A percentile compares a stretch with the other conserved stretches of the same genome.
Evolutionary conservation across 1,140 invertebrate species (phyloP).

Genomic region (Drosophila bifasciata): DNA sequence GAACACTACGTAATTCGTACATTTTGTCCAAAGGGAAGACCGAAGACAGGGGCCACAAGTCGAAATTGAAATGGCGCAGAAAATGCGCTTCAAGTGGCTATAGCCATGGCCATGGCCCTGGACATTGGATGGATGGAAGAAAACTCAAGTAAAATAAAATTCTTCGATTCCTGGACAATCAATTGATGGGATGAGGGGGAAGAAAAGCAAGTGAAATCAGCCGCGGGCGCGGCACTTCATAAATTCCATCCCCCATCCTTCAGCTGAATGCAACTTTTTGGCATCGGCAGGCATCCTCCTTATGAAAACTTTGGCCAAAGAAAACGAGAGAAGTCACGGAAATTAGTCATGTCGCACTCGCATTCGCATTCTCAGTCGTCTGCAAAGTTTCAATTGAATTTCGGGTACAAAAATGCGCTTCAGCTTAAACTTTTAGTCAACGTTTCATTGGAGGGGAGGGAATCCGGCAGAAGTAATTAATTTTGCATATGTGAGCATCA

Average conservation of each 20-base stretch:
- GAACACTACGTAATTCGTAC: not conserved
- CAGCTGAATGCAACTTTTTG: constrained; percentile 55
- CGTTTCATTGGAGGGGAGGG: not conserved
- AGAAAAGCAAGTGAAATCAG: constrained; percentile 51
- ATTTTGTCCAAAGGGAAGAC: not conserved
- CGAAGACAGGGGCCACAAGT: constrained; percentile 21
- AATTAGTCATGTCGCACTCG: constrained; percentile 58
- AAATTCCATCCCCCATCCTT: constrained; percentile 43
- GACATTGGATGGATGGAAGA: constrained; percentile 4
- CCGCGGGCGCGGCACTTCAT: constrained; percentile 58
- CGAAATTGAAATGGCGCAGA: constrained; percentile 76
- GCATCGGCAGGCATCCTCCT: constrained; percentile 39
- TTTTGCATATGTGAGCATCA: constrained; percentile 49
- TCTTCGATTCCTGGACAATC: constrained; percentile 48
- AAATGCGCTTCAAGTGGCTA: constrained; percentile 73
- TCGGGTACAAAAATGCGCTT: constrained; percentile 28
- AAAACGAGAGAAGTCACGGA: constrained; percentile 31
- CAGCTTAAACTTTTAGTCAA: constrained; percentile 24
- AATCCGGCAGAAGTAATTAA: constrained; percentile 40
- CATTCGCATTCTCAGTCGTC: constrained; percentile 54
- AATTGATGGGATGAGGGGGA: constrained; percentile 14
- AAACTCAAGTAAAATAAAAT: constrained; percentile 39
- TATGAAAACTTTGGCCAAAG: constrained; percentile 46
- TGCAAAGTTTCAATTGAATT: constrained; percentile 68
- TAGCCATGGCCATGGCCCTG: constrained; percentile 25